These are phyloP conservation scores for Illadopsis cleaveri DNA, from an alignment of 2,113 vertebrate species.

Conservation along the genomic window DNA sequence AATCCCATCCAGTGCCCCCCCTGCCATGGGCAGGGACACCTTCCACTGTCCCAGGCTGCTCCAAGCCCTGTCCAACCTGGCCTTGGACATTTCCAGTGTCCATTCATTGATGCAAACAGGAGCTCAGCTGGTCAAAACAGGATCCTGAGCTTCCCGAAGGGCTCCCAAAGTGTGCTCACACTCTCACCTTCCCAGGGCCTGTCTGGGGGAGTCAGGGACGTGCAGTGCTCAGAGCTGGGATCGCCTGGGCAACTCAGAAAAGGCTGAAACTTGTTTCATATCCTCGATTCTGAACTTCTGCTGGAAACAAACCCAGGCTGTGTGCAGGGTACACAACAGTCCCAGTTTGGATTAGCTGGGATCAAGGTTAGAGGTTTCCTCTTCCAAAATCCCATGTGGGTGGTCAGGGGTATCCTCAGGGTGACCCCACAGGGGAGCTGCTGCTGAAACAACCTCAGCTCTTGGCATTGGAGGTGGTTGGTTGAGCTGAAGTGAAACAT, in stretches of 20 bases:
- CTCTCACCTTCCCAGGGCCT: background rate
- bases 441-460: background rate
- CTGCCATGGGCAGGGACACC: background rate
- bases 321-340: background rate
- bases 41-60: accelerated
- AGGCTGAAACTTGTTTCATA: background rate
- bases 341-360: background rate
- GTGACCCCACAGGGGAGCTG: background rate
- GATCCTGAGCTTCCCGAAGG: background rate
- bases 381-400: background rate
- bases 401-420: background rate
- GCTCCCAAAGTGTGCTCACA: background rate
- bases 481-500: background rate
- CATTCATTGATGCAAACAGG: background rate
- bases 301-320: background rate
- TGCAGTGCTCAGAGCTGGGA: background rate
- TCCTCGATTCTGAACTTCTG: background rate
- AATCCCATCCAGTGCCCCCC: background rate
- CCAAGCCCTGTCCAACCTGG: accelerated
- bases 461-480: background rate
- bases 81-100: background rate
- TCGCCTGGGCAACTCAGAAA: background rate
- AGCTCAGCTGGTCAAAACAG: background rate
- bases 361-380: background rate
- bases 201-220: accelerated